Base-by-base conservation (phyloP, 2,113 vertebrate genomes). In the Anoura caudifer region DNA sequence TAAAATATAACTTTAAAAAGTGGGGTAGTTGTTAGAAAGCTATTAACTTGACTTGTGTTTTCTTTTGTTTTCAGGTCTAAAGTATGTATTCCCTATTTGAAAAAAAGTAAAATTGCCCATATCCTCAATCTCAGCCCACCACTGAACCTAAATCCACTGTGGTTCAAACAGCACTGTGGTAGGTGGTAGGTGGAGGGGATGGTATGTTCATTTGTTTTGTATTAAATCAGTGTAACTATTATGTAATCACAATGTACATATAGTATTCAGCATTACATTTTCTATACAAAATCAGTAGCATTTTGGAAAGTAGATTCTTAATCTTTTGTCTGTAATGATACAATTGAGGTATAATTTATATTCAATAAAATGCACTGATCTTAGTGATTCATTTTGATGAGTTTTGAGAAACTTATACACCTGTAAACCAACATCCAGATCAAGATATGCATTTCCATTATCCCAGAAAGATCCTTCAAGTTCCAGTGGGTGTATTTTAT, bases 151-250 rank as follows among this genome's bases (percentile, higher is more conserved):
- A 99, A 99, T 95, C 99, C 99, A 12, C 0, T 99, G 77, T 99
- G 99, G 99, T 99, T 99, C 98, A 99, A 99, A 98, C 99, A 99
- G 97, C 99, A 99, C 95, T 99, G 98, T 96, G 99, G 99, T 99
- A 98, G 97, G 98, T 98, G 59, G 7, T 80, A 85, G 69, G 45
- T 41, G 52, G 50, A 93, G 45, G 81, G 56, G 10, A 26, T 80
- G 86, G 13, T 65, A 82, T 72, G 31, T 82, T 81, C 36, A 22
- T 91, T 85, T 84, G 31, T 80, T 96, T 67, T 90, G 41, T 91
- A 81, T 93, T 83, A 93, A 86, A 87, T 93, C 47, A 84, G 2
- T 79, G 22, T 90, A 33, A 52, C 28, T 65, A 15, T 93, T 50
- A 79, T 87, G 8, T 87, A 86, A 70, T 76, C 38, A 90, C 4